These are phyloP conservation scores for Ageneiosus marmoratus DNA, from an alignment of 2,113 vertebrate genomes.

Conservation along the genomic window DNA sequence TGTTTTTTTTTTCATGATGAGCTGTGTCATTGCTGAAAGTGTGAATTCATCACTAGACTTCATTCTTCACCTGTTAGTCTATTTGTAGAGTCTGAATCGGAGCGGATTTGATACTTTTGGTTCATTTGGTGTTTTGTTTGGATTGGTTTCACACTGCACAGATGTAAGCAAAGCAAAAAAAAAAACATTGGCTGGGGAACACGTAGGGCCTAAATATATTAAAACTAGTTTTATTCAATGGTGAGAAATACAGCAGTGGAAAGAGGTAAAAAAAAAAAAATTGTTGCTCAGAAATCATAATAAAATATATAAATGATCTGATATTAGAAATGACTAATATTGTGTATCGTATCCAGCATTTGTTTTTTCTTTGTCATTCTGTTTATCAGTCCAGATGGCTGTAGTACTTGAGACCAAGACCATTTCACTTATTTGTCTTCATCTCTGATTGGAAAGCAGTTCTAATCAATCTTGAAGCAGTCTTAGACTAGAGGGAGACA, in stretches of 20 bases:
- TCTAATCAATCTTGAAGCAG: no score
- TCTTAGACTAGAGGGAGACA: no score
- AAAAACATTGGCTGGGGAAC: background rate
- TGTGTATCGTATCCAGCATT: background rate
- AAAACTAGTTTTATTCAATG: background rate
- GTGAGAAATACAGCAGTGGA: background rate
- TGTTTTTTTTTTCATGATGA: background rate
- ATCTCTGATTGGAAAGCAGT: no score
- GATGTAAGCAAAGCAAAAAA: background rate
- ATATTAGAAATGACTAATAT: background rate
- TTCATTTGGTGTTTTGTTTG: background rate
- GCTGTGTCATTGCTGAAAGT: background rate
- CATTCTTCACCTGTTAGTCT: background rate
- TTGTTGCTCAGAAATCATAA: background rate
- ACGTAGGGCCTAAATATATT: background rate
- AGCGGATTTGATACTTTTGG: background rate
- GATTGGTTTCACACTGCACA: background rate
- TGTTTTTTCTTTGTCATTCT: background rate
- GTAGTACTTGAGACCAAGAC: no score
- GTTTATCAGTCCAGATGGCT: no score
- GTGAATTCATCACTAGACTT: background rate
- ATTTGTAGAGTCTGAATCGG: background rate
- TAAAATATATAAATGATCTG: background rate
- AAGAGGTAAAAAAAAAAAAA: background rate
- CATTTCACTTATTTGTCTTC: no score